phyloP scores from a whole-genome alignment of 2,888 invertebrate species.

The Lepeophtheirus nordmannii region DNA sequence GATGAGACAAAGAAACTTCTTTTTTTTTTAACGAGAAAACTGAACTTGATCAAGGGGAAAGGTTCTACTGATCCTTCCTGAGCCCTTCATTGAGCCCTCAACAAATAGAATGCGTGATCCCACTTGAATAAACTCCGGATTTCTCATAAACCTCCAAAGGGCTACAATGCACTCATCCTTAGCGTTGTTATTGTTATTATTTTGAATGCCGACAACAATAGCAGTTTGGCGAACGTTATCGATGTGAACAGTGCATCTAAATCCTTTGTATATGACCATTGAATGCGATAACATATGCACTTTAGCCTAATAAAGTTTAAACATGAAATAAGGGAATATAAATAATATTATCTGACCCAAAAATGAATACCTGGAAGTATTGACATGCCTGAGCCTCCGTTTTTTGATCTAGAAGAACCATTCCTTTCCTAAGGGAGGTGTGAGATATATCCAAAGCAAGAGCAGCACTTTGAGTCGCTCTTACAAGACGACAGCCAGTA shows the following conservation, averaged over 20 bases:
- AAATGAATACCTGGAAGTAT: not conserved
- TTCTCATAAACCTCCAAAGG: slow-evolving; percentile 67
- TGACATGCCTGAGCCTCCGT: not conserved
- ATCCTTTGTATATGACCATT: slow-evolving; percentile 33
- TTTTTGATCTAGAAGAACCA: slow-evolving; percentile 52
- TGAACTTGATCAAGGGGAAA: slow-evolving; percentile 39
- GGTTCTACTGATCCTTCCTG: slow-evolving; percentile 63
- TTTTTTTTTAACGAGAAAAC: slow-evolving; percentile 17
- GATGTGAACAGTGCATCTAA: slow-evolving; percentile 73
- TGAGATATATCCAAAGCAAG: slow-evolving; percentile 47
- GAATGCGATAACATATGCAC: slow-evolving; percentile 20
- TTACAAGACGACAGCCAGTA: slow-evolving; percentile 68
- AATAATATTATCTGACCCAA: not conserved
- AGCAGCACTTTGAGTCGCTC: slow-evolving; percentile 79
- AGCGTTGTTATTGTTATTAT: slow-evolving; percentile 46
- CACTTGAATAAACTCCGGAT: slow-evolving; percentile 70
- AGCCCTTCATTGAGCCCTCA: slow-evolving; percentile 68
- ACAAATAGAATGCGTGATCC: slow-evolving; percentile 48
- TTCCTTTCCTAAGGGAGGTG: slow-evolving; percentile 52
- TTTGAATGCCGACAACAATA: slow-evolving; percentile 44
- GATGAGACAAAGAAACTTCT: not conserved
- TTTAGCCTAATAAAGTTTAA: slow-evolving; percentile 26
- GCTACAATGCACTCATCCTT: slow-evolving; percentile 56
- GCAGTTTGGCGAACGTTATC: slow-evolving; percentile 83
- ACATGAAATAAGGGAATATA: not conserved